Evolutionary conservation across 2,888 invertebrate species (phyloP), one percentile per base, ranked within the genome.

Genomic region (Stenoptilia bipunctidactyla): DNA sequence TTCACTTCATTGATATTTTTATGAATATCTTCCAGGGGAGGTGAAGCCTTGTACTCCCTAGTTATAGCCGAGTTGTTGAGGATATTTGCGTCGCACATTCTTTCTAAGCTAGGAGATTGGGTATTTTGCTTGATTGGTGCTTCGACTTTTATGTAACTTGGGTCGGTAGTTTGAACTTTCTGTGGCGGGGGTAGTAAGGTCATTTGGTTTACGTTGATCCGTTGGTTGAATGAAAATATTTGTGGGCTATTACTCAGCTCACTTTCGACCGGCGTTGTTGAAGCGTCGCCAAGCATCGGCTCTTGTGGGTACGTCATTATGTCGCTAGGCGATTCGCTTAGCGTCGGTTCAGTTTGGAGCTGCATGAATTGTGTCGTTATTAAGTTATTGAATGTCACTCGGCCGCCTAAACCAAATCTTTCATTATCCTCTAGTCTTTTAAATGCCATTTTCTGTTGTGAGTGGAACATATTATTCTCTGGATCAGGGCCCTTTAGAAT

Each of bases 401-500:
- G 76, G 3, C 69, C 61, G 1, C 67, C 70, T 1, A 83, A 52
- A 1, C 80, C 75, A 38, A 68, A 82, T 38, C 83, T 59, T 45
- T 82, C 77, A 42, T 68, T 76, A 40, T 83, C 77, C 40, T 80
- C 82, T 13, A 83, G 49, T 41, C 71, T 61, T 43, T 72, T 69
- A 36, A 83, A 83, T 1, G 82, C 83, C 80, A 83, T 75, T 53
- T 82, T 79, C 45, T 83, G 82, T 46, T 82, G 83, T 1, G 80
- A 79, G 56, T 84, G 79, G 45, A 84, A 84, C 73, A 77, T 80
- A 46, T 83, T 77, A 20, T 20, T 20, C 15, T 71, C 73, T 45
- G 80, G 77, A 50, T 85, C 83, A 0, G 85, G 84, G 0, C 84
- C 85, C 53, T 85, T 85, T 2, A 85, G 52, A 46, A 85, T 80